Evolutionary conservation across 2,113 vertebrate species (phyloP), one percentile per base, ranked within the genome.

Genomic region (Tinamus guttatus): DNA sequence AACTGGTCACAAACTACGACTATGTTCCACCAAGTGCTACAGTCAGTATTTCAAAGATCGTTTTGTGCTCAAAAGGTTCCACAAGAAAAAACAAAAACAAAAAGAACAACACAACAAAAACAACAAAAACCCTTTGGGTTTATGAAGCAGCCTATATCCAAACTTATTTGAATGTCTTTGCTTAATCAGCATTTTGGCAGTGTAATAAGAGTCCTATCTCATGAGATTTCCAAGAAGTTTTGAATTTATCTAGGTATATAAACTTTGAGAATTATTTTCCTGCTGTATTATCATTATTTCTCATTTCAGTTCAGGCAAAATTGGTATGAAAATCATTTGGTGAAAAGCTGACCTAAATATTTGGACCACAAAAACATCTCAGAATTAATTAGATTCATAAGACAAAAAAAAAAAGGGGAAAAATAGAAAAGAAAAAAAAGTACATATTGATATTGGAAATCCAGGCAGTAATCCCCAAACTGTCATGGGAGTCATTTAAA

Each of bases 351-450:
- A 15, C 21, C 7, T 58, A 68, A 59, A 1, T 47, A 28, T 45
- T 69, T 65, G 45, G 73, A 70, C 2, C 1, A 52, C 3, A 4
- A 3, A 14, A 71, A 94, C 38, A 30, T 64, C 14, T 30, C 22
- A 7, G 36, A 79, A 24, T 0, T 45, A 19, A 7, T 10, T 62
- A 5, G 1, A 68, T 36, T 14, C 3, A 3, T n/a, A 51, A 28
- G 8, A 49, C 6, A 41, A 34, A 43, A 45, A 11, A 1, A 54
- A 7, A 54, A 54, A 54, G n/a, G n/a, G n/a, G n/a, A n/a, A n/a
- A n/a, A n/a, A n/a, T n/a, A 45, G 20, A 5, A 40, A 5, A 76
- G 2, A 49, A 22, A 49, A 22, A 49, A 22, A 49, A 14, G 3
- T 24, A 74, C 82, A 58, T 1, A 28, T 2, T 59, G 4, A 43